Conservation (phyloP, 2,888 invertebrate genomes). For the Epistrophella euchroma region DNA sequence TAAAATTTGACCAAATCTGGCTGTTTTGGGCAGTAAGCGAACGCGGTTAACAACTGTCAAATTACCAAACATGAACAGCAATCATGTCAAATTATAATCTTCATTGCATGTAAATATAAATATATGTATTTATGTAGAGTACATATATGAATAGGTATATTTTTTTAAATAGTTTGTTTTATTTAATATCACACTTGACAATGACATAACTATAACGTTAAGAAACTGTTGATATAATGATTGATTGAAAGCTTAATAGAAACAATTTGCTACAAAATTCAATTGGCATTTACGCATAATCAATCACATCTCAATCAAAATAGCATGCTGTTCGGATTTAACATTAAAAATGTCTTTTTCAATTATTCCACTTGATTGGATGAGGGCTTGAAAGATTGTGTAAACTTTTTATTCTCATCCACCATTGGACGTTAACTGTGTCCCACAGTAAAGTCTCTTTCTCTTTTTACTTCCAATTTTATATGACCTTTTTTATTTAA, state of each 20-base stretch:
- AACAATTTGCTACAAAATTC: conserved; percentile 57
- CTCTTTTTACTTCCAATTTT: neutral
- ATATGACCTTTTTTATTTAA: conserved; percentile 7
- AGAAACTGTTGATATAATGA: conserved; percentile 34
- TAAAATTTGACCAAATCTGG: no score
- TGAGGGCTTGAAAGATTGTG: conserved; percentile 23
- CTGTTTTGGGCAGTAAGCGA: no score
- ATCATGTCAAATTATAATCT: no score
- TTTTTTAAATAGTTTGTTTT: conserved; percentile 4
- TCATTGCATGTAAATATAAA: no score
- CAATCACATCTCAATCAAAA: conserved; percentile 64
- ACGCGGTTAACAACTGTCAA: no score
- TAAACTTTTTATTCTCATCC: neutral
- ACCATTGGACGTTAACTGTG: neutral
- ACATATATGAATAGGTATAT: no score
- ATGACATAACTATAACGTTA: conserved; percentile 36
- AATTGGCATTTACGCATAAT: conserved; percentile 70
- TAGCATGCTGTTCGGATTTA: conserved; percentile 42
- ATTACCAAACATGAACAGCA: no score
- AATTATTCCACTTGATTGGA: conserved; percentile 38
- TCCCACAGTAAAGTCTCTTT: neutral
- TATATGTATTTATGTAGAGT: no score
- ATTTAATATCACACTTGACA: conserved; percentile 45
- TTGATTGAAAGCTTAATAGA: conserved; percentile 45
- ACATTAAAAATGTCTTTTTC: conserved; percentile 42